phyloP scores from a whole-genome alignment of 2,113 vertebrate species.

The Engystomops pustulosus region DNA sequence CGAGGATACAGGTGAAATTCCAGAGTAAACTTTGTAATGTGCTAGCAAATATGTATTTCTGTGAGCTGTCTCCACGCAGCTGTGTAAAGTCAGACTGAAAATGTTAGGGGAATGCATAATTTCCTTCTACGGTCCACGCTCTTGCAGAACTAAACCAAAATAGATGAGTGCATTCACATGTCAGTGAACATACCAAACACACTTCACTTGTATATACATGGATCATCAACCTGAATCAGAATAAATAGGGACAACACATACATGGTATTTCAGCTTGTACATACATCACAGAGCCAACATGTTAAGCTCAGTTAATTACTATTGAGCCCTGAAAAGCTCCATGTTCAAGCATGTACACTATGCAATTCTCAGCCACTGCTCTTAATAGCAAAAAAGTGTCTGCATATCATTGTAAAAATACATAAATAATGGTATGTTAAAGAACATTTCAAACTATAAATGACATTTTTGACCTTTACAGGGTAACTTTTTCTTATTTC shows the following conservation, averaged over 20 bases:
- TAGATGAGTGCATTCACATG: neutral
- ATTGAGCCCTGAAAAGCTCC: neutral
- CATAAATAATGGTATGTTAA: no score
- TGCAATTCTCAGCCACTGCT: neutral
- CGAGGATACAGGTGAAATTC: slow-evolving; percentile 55
- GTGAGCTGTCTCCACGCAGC: slow-evolving; percentile 13
- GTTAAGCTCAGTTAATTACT: slow-evolving; percentile 18
- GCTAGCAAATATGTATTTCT: slow-evolving; percentile 43
- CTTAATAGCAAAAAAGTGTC: neutral
- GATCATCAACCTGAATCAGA: neutral
- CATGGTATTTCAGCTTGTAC: neutral
- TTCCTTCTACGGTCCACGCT: neutral
- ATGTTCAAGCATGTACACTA: neutral
- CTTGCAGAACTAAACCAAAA: neutral
- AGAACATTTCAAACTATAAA: no score
- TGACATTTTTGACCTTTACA: no score
- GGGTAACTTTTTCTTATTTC: no score
- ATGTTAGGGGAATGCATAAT: neutral
- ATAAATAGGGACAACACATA: neutral
- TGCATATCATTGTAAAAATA: no score
- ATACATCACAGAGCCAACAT: neutral
- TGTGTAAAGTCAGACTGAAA: neutral
- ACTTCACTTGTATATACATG: neutral
- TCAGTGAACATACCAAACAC: neutral
- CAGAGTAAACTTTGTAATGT: slow-evolving; percentile 41